A percentile compares a stretch with the other conserved stretches of the same genome.
These are phyloP conservation scores for Neogobius melanostomus DNA, from an alignment of 2,113 vertebrate genomes.

Conservation along the genomic window DNA sequence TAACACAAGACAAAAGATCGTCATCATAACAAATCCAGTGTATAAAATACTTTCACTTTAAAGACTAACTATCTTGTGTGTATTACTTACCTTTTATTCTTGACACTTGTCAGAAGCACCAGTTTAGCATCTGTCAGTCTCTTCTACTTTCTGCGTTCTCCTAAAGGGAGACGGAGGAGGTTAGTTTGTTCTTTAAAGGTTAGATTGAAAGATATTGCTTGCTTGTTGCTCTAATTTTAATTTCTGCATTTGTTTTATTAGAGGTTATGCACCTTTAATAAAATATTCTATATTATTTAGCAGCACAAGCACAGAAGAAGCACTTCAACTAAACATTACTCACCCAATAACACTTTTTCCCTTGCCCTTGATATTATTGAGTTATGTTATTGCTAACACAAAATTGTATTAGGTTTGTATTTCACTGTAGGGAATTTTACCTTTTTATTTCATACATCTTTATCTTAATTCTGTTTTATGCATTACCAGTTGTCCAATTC, in stretches of 20 bases:
- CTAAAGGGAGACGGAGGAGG: conserved; percentile 76
- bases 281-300: neutral
- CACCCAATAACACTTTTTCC: neutral
- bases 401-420: neutral
- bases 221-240: conserved; percentile 36
- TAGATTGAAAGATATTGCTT: conserved; percentile 22
- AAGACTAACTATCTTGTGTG: conserved; percentile 43
- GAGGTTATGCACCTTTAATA: conserved; percentile 1
- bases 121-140: conserved; percentile 78
- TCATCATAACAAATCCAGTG: neutral
- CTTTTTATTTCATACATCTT: neutral
- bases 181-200: conserved; percentile 63
- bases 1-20: neutral
- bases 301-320: neutral
- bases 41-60: conserved; percentile 13
- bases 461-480: too few species aligned
- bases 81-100: conserved; percentile 35
- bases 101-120: conserved; percentile 71
- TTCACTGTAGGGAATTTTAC: neutral
- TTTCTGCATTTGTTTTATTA: conserved; percentile 30
- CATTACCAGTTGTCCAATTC: too few species aligned
- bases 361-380: neutral
- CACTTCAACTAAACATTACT: neutral
- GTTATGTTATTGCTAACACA: neutral
- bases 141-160: conserved; percentile 76